Percentiles rank a stretch among this genome's conserved stretches.
Evolutionary conservation across 2,797 vertebrate genomes (phyloP).

Genomic region (Pseudochirops cupreus): DNA sequence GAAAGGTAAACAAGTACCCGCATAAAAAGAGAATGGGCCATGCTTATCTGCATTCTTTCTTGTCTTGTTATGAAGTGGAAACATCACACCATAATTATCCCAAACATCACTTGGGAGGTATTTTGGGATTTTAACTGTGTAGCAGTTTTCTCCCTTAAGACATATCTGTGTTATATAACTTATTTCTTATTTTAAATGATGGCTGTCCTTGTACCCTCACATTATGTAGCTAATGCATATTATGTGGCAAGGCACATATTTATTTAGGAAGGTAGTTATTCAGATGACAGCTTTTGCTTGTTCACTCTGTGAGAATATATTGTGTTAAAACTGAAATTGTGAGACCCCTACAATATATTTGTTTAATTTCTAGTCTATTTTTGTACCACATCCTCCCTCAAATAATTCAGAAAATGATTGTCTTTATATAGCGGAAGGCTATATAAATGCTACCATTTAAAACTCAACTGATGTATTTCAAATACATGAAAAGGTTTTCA

Average conservation of each 20-base stretch:
- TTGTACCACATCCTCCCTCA: conserved; percentile 72
- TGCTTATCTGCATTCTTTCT: background rate
- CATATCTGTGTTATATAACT: background rate
- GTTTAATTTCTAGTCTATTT: conserved; percentile 70
- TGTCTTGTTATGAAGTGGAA: background rate
- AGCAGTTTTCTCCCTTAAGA: background rate
- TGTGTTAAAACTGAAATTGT: conserved; percentile 47
- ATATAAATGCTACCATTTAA: conserved; percentile 76
- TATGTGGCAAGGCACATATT: background rate
- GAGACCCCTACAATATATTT: conserved; percentile 68
- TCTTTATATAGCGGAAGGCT: conserved; percentile 79
- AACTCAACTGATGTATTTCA: conserved; percentile 71
- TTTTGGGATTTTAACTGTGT: background rate
- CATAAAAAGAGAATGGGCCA: background rate
- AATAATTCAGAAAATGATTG: conserved; percentile 79
- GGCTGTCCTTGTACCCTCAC: background rate
- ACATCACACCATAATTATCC: background rate
- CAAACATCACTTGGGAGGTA: background rate
- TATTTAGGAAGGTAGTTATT: background rate
- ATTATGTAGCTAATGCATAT: background rate
- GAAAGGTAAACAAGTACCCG: background rate
- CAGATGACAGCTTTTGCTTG: conserved; percentile 40
- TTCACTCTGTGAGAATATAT: conserved; percentile 66
- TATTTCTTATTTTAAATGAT: conserved; percentile 13
- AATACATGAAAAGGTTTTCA: conserved; percentile 43